phyloP scores from a whole-genome alignment of 2,113 vertebrate species.

The Cercocebus atys region DNA sequence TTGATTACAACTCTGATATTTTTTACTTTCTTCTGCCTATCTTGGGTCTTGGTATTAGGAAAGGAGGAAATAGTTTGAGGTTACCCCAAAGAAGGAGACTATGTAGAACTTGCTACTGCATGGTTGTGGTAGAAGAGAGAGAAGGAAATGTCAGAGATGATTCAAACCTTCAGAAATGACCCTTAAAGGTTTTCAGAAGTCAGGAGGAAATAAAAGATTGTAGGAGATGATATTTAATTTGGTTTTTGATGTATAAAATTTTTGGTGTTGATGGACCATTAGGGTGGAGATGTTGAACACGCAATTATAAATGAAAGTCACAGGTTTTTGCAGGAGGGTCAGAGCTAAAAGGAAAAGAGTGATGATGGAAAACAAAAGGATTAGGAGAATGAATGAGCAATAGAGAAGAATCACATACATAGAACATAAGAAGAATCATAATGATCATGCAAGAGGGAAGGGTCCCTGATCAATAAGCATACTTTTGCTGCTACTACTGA shows the following conservation, averaged over 20 bases:
- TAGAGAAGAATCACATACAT: background rate
- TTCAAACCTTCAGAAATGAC: background rate
- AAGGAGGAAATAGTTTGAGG: background rate
- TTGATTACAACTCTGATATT: background rate
- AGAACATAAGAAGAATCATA: background rate
- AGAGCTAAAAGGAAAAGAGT: background rate
- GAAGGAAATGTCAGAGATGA: background rate
- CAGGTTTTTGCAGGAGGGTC: background rate
- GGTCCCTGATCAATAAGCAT: background rate
- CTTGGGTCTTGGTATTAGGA: background rate
- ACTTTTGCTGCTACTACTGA: background rate
- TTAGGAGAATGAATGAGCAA: background rate
- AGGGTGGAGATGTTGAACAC: background rate
- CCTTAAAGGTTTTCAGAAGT: background rate
- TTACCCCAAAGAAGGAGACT: background rate
- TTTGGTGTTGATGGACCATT: background rate
- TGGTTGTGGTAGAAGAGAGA: background rate
- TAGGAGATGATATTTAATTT: background rate
- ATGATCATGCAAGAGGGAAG: background rate
- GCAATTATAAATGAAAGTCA: background rate
- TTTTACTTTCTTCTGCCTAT: background rate
- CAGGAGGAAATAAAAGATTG: background rate
- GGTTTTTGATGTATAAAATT: background rate
- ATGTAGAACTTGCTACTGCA: background rate
- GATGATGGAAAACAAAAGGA: background rate